A percentile compares a stretch with the other conserved stretches of the same genome.
These are phyloP conservation scores for Drosophila meridionalis DNA, from an alignment of 2,888 invertebrate genomes.

Conservation along the genomic window DNA sequence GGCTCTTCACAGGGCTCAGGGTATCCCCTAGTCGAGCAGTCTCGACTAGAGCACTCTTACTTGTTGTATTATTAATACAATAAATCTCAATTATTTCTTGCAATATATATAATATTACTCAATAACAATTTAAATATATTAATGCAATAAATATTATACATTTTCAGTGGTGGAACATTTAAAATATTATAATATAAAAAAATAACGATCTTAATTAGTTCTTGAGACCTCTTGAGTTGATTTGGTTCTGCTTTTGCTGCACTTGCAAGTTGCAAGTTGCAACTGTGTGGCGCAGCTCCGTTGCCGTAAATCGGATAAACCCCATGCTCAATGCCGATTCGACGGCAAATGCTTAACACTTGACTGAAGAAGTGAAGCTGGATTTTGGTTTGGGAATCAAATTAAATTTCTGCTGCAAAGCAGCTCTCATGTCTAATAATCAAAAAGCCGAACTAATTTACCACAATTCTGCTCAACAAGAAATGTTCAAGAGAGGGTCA, in stretches of 20 bases:
- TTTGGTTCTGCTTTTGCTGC: neutral
- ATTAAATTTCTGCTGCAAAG: conserved; percentile 9
- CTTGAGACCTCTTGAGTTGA: neutral
- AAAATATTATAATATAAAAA: no score
- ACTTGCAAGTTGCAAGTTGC: neutral
- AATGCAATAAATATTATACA: no score
- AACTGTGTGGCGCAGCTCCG: neutral
- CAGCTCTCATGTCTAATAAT: conserved; percentile 24
- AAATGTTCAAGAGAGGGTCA: neutral
- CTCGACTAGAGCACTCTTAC: no score
- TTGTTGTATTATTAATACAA: no score
- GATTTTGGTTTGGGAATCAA: conserved; percentile 1
- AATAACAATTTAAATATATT: no score
- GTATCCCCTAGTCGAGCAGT: no score
- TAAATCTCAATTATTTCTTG: no score
- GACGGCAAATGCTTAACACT: neutral
- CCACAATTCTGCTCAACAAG: conserved; percentile 20
- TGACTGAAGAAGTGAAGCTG: neutral
- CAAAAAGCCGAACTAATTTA: conserved; percentile 38
- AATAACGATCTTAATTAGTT: neutral
- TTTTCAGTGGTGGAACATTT: no score
- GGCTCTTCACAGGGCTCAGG: no score
- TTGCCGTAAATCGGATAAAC: neutral
- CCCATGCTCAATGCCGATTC: neutral
- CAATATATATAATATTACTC: no score